Evolutionary conservation across 2,888 invertebrate species (phyloP), one percentile per base, ranked within the genome.

Genomic region (Empis stercorea): DNA sequence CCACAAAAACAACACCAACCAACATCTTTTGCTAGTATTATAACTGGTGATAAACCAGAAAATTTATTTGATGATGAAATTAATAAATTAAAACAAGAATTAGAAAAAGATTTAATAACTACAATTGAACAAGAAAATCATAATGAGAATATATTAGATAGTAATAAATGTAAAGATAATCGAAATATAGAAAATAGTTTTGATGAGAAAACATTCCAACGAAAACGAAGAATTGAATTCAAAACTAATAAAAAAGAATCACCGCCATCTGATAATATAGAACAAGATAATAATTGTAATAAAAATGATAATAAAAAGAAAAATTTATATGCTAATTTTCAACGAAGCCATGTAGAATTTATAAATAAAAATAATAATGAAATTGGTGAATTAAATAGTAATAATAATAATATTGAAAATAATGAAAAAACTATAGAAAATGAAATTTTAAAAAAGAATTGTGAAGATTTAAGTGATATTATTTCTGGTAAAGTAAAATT

Each of bases 401-500:
- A 47, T 36, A 36, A 46, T 6, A 36, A 38, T 11, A 39, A 46
- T 13, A 13, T 44, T 17, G 51, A 46, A 23, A 51, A 48, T 36
- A 57, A 57, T 45, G 48, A 54, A 51, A 47, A 55, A 50, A 30
- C 23, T 27, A 15, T 34, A 34, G 42, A 32, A 14, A 38, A 40
- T 13, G 48, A 23, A 51, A 48, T 23, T 16, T 37, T 23, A 10
- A 57, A 54, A 16, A 48, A 47, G 15, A 64, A 68, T 44, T 59
- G 73, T 15, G 68, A 68, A 46, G 61, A 62, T 23, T 61, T 70
- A 41, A 71, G 71, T 42, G 66, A 65, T 30, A 63, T 72, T 9
- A 69, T 79, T 43, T 68, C 67, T 51, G 76, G 76, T 53, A 79
- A 79, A 59, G 63, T 79, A 37, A 70, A 65, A 51, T 79, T 78